Evolutionary conservation across 1,140 invertebrate genomes (phyloP).

Genomic region (Hylaeus anthracinus): DNA sequence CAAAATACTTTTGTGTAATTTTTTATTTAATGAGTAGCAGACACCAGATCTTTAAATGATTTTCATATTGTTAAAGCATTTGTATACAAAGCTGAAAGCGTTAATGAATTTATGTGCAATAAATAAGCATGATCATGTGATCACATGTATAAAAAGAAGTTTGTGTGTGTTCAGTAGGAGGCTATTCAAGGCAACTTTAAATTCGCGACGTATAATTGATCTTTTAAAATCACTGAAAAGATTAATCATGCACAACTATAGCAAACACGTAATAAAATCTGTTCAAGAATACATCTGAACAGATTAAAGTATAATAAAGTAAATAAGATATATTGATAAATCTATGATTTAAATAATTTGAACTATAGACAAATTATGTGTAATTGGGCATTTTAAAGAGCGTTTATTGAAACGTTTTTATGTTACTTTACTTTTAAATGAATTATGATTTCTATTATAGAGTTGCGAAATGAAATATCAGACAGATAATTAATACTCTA

Average conservation of each 20-base stretch:
- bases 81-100: slow-evolving; percentile 57
- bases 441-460: slow-evolving; percentile 35
- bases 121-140: slow-evolving; percentile 45
- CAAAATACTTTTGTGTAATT: slow-evolving; percentile 3
- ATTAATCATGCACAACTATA: slow-evolving; percentile 13
- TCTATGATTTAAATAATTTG: slow-evolving; percentile 20
- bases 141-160: slow-evolving; percentile 28
- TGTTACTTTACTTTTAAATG: slow-evolving; percentile 43
- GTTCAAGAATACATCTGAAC: neutral
- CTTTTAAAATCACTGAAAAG: neutral
- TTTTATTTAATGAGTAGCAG: slow-evolving; percentile 12
- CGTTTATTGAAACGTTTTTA: slow-evolving; percentile 47
- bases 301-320: slow-evolving; percentile 11
- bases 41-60: slow-evolving; percentile 54
- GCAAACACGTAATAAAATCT: neutral
- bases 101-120: slow-evolving; percentile 67
- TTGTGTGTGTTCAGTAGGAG: neutral
- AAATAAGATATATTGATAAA: slow-evolving; percentile 22
- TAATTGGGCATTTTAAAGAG: slow-evolving; percentile 49
- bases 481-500: slow-evolving; percentile 47
- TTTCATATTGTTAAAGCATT: slow-evolving; percentile 56
- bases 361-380: neutral
- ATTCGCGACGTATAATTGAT: neutral
- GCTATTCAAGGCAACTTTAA: neutral
- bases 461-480: neutral